A percentile compares a stretch with the other conserved stretches of the same genome.
These are phyloP conservation scores for Anagyrus pseudococci DNA, from an alignment of 2,888 invertebrate genomes.

Conservation along the genomic window DNA sequence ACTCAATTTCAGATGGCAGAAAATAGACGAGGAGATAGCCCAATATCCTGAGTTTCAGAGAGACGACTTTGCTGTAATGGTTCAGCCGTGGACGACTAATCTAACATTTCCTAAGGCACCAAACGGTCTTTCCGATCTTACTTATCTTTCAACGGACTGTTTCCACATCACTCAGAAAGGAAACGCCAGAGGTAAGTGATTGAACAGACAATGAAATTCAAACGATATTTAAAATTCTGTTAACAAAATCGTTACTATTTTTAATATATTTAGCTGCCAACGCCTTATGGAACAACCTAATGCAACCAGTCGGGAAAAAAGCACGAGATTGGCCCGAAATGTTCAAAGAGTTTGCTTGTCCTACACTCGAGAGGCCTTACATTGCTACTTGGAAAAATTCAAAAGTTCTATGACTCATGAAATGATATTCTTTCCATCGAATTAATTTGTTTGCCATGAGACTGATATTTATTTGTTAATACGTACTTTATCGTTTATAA, in stretches of 20 bases:
- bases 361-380: slow-evolving; percentile 62
- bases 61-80: slow-evolving; percentile 68
- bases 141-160: slow-evolving; percentile 68
- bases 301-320: slow-evolving; percentile 66
- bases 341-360: slow-evolving; percentile 62
- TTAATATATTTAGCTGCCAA: slow-evolving; percentile 63
- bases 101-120: slow-evolving; percentile 58
- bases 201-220: background rate
- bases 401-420: background rate
- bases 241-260: background rate
- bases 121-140: slow-evolving; percentile 62
- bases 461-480: no score
- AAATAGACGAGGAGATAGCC: slow-evolving; percentile 64
- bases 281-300: slow-evolving; percentile 69
- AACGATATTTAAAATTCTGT: slow-evolving; percentile 3
- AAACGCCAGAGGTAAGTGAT: slow-evolving; percentile 65
- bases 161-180: slow-evolving; percentile 71
- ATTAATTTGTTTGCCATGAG: no score
- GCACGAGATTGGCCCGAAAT: slow-evolving; percentile 52
- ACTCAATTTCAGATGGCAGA: slow-evolving; percentile 61
- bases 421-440: no score
- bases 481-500: no score
- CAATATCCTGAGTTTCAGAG: slow-evolving; percentile 60
- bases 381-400: slow-evolving; percentile 52
- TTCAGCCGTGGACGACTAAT: slow-evolving; percentile 64